Evolutionary conservation across 2,797 vertebrate genomes (phyloP), one percentile per base, ranked within the genome.

Genomic region (Onychomys leucogaster): DNA sequence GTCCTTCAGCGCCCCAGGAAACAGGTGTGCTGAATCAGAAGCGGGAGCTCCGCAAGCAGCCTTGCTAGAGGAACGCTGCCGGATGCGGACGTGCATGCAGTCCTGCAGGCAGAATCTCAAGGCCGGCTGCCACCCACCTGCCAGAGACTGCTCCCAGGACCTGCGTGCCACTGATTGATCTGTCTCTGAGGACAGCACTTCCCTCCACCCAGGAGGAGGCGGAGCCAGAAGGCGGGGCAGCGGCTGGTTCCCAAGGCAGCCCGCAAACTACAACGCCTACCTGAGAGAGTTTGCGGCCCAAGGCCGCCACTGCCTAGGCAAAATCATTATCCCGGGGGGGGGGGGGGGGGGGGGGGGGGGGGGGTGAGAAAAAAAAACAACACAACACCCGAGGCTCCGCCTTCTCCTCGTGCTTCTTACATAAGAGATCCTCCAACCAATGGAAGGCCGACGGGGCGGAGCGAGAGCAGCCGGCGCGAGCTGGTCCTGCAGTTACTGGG

Each of bases 371-470:
- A 77, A 77, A 29, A n/a, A 78, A 55, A 69, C 73, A 75, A 84
- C 89, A 32, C 19, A 88, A 49, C 4, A 37, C 3, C 0, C 17
- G 19, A 81, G 49, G 37, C 94, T 80, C 96, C 96, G 82, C 98
- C 96, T 59, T 11, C 87, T 96, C 97, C 95, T 96, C 96, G 95
- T 96, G 95, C 77, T 95, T 43, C 37, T 43, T 94, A 92, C 95
- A 97, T 75, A 77, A 9, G 17, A n/a, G 41, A 32, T 0, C 4
- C n/a, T 0, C 11, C 12, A 77, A 0, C 98, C 98, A 98, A 59
- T 95, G 13, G 82, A 10, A 13, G 37, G 2, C 3, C 7, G 6
- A 34, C 34, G n/a, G 61, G 97, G 97, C 73, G 94, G 95, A 59
- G 80, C 16, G 80, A 65, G n/a, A n/a, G n/a, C n/a, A n/a, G n/a